phyloP scores from a whole-genome alignment of 2,888 invertebrate genomes.

The Hypena proboscidalis region DNA sequence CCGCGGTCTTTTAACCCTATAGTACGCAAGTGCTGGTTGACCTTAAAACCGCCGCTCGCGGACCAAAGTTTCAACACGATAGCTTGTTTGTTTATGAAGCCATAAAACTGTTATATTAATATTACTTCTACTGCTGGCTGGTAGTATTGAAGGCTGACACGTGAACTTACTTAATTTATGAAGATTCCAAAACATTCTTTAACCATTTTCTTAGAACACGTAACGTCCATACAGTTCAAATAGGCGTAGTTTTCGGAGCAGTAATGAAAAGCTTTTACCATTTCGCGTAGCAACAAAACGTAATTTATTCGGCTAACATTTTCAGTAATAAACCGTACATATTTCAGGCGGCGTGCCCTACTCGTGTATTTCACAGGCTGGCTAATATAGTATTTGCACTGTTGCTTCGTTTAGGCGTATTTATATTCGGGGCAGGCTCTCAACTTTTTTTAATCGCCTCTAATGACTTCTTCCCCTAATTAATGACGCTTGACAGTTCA shows the following conservation, averaged over 20 bases:
- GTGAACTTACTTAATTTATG: conserved; percentile 42
- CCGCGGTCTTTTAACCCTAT: conserved; percentile 70
- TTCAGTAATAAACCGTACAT: conserved; percentile 32
- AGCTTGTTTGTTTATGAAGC: conserved; percentile 67
- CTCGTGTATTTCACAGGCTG: conserved; percentile 8
- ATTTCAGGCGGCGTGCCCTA: conserved; percentile 15
- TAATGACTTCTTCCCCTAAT: conserved; percentile 76
- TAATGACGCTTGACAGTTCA: conserved; percentile 71
- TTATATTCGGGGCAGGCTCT: conserved; percentile 65
- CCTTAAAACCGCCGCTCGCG: conserved; percentile 65
- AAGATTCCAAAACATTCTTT: conserved; percentile 29
- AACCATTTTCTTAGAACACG: too few species aligned
- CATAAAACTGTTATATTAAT: conserved; percentile 47
- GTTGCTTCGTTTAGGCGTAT: conserved; percentile 52
- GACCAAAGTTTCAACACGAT: conserved; percentile 48
- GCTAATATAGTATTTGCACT: conserved; percentile 35
- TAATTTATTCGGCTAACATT: conserved; percentile 44
- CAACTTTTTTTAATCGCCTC: conserved; percentile 71
- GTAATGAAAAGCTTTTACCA: conserved; percentile 41
- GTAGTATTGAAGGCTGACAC: conserved; percentile 33
- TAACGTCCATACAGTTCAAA: too few species aligned
- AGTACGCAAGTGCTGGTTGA: conserved; percentile 71
- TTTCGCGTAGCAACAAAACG: conserved; percentile 40
- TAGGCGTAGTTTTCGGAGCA: conserved; percentile 46
- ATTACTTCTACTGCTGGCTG: conserved; percentile 20